Conservation (phyloP, 1,140 invertebrate species). For the Micrasema longulum region DNA sequence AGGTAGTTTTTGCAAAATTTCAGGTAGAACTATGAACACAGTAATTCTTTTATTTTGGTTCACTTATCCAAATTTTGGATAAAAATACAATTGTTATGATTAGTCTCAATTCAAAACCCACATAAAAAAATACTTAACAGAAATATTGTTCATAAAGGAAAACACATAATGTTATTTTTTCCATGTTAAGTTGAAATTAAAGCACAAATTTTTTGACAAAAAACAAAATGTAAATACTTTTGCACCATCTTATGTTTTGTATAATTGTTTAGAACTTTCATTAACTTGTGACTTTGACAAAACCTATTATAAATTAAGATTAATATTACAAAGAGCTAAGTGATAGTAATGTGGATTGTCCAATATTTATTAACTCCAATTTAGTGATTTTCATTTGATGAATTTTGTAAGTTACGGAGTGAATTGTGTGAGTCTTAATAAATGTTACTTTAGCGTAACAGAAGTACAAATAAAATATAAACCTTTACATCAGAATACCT, state of each 20-base stretch:
- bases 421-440: constrained; percentile 23
- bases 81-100: too few relatives aligned
- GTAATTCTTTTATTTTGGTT: too few relatives aligned
- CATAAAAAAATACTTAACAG: too few relatives aligned
- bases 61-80: too few relatives aligned
- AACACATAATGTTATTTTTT: neutral
- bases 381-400: neutral
- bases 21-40: too few relatives aligned
- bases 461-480: constrained; percentile 54
- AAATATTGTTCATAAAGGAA: too few relatives aligned
- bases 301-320: constrained; percentile 15
- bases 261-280: too few relatives aligned
- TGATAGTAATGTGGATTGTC: constrained; percentile 3
- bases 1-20: too few relatives aligned
- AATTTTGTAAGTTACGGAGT: constrained; percentile 1
- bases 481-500: constrained; percentile 54
- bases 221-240: constrained; percentile 1
- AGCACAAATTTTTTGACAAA: constrained; percentile 24
- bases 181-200: constrained; percentile 3
- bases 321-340: neutral
- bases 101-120: too few relatives aligned
- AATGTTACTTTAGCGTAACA: constrained; percentile 51
- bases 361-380: constrained; percentile 4
- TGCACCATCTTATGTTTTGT: too few relatives aligned
- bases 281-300: neutral